Base-by-base conservation (phyloP, 1,140 invertebrate species). In the Copidosoma floridanum region DNA sequence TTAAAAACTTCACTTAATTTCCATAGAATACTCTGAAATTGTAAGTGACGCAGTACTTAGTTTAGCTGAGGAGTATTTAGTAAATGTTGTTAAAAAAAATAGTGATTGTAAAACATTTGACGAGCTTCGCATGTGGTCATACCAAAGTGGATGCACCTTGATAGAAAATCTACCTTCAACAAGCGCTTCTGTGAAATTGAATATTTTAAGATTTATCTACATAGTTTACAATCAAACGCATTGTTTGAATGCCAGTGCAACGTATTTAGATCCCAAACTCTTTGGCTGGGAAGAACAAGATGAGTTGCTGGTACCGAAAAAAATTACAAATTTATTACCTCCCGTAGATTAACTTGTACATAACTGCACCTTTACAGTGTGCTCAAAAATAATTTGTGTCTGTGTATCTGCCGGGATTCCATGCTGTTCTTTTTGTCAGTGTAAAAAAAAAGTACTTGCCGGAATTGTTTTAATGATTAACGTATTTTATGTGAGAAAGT, bases 351-450 rank as follows among this genome's bases (percentile, higher is more conserved):
- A 53, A 5, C 21, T 53, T 3, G 37, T 53, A 1, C 51, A 35
- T 16, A 26, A 10, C n/a, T 40, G 37, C 16, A 40, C 6, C 10
- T 53, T 35, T 14, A 53, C 40, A 7, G 51, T 41, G 1, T 53
- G 51, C 23, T 3, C 14, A 18, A 40, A 14, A 26, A 53, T n/a
- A n/a, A 16, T 23, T 20, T 53, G 51, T 40, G n/a, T 1, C 2
- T 53, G 51, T 41, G 32, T 37, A n/a, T 8, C 29, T 20, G 20
- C 12, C 12, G 3, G 16, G 26, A 41, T 53, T 24, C 2, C 5
- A 5, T 53, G 51, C 14, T 53, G 51, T n/a, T 40, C 51, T 24
- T 53, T 53, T 26, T 53, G 51, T 53, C 24, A 7, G 3, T 53
- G 51, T n/a, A n/a, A 37, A 21, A 40, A n/a, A 41, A 5, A 38